Evolutionary conservation across 2,113 vertebrate genomes (phyloP).

Genomic region (Parotia lawesii): DNA sequence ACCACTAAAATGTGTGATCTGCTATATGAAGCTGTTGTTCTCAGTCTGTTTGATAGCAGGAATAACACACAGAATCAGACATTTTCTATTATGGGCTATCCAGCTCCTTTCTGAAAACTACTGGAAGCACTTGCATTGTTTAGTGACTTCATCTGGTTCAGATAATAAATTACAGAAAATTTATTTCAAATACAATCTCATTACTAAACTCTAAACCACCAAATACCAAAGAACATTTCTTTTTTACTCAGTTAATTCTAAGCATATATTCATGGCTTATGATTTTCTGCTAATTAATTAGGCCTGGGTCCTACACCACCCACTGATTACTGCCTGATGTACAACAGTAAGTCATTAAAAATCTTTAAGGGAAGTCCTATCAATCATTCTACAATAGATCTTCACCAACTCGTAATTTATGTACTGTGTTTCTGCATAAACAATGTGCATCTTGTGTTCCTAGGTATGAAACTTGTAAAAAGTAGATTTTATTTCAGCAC

Average conservation of each 20-base stretch:
- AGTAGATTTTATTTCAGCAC: background rate
- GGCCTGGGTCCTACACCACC: background rate
- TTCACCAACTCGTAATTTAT: background rate
- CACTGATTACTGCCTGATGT: background rate
- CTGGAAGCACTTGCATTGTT: background rate
- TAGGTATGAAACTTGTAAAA: background rate
- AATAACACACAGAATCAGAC: background rate
- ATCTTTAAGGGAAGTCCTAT: background rate
- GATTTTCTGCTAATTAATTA: background rate
- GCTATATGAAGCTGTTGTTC: background rate
- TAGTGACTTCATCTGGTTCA: background rate
- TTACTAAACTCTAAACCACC: background rate
- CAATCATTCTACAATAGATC: background rate
- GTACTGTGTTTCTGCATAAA: background rate
- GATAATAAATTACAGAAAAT: background rate
- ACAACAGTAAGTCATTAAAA: background rate
- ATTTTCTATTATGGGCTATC: background rate
- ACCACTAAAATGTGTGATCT: background rate
- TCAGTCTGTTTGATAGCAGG: background rate
- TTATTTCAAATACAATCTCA: background rate
- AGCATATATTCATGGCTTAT: background rate
- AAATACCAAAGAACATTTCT: background rate
- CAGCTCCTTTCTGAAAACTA: background rate
- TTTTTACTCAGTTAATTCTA: background rate
- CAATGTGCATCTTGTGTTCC: background rate